Percentiles rank a stretch among this genome's conserved stretches.
These are phyloP conservation scores for Petrolisthes manimaculis DNA, from an alignment of 2,888 invertebrate genomes.

Conservation along the genomic window DNA sequence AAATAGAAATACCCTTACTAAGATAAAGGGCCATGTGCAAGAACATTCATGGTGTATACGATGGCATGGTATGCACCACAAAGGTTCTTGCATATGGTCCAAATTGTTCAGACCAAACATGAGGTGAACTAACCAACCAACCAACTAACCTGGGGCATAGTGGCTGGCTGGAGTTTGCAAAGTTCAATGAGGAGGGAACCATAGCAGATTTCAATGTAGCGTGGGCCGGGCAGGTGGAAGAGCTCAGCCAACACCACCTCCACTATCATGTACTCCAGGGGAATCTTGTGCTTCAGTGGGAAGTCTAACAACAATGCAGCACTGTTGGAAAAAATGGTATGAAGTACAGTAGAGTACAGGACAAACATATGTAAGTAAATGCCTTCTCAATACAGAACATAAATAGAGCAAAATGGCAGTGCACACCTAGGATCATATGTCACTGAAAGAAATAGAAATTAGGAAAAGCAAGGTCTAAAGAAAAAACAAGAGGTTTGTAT, in stretches of 20 bases:
- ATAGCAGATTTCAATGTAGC: slow-evolving; percentile 91
- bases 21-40: no score
- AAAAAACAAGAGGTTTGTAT: no score
- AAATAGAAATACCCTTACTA: no score
- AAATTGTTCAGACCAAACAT: no score
- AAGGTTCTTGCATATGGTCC: no score
- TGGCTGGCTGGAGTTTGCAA: slow-evolving; percentile 95
- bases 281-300: slow-evolving; percentile 92
- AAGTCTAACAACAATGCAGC: slow-evolving; percentile 92
- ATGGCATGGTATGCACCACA: no score
- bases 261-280: slow-evolving; percentile 96
- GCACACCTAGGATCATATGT: no score
- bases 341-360: background rate
- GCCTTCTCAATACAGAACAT: background rate
- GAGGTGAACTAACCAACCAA: no score
- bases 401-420: no score
- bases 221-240: slow-evolving; percentile 90
- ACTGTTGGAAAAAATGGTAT: slow-evolving; percentile 68
- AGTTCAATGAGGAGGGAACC: slow-evolving; percentile 96
- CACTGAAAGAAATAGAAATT: no score
- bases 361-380: background rate
- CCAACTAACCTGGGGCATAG: slow-evolving; percentile 84
- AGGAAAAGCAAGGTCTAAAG: no score
- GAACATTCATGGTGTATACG: no score
- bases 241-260: slow-evolving; percentile 96